Evolutionary conservation across 2,113 vertebrate species (phyloP).

Genomic region (Pseudonaja textilis): DNA sequence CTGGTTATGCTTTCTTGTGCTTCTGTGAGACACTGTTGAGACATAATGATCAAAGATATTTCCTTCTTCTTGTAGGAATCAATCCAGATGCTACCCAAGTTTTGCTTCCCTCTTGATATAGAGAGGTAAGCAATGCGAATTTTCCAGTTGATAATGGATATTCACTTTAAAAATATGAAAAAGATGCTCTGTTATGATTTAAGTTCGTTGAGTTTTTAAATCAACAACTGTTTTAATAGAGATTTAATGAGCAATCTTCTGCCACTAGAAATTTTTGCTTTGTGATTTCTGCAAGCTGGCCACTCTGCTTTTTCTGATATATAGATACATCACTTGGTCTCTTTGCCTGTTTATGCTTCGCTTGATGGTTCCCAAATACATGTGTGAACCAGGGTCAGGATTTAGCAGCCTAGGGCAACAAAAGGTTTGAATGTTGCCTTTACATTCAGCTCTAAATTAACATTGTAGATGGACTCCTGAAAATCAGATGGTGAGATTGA

Average conservation of each 20-base stretch:
- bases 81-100: slow-evolving; percentile 74
- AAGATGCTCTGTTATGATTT: not conserved
- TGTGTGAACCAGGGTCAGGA: not conserved
- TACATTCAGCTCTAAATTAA: not conserved
- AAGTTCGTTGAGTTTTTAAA: not conserved
- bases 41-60: not conserved
- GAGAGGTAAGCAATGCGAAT: slow-evolving; percentile 70
- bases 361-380: too few relatives aligned
- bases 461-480: not conserved
- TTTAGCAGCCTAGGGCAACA: not conserved
- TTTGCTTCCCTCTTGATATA: slow-evolving; percentile 89
- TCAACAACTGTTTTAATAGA: not conserved
- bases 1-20: not conserved
- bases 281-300: not conserved
- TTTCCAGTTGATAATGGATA: not conserved
- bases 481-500: not conserved
- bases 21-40: not conserved
- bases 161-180: not conserved
- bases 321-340: not conserved
- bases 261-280: not conserved
- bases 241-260: not conserved
- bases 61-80: slow-evolving; percentile 72
- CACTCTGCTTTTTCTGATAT: not conserved
- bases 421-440: not conserved
- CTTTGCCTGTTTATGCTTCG: not conserved